Conservation (phyloP, 2,113 vertebrate species). For the Gasterosteus aculeatus region DNA sequence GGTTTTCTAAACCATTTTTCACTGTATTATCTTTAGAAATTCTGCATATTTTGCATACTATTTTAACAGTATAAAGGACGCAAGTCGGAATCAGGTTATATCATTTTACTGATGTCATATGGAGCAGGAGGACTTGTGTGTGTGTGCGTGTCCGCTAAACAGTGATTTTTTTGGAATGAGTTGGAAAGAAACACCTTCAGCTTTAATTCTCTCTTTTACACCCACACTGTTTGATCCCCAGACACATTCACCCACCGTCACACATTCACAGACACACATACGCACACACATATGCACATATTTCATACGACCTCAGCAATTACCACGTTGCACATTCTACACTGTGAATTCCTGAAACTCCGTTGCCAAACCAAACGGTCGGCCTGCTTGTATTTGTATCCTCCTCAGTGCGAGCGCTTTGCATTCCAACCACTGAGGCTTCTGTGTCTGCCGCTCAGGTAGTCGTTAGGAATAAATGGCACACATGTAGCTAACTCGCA, state of each 20-base stretch:
- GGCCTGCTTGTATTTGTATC: neutral
- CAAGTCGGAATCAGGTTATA: neutral
- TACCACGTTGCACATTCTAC: neutral
- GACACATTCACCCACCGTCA: constrained; percentile 2
- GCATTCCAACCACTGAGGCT: neutral
- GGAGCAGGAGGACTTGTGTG: neutral
- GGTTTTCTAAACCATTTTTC: neutral
- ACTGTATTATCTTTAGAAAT: neutral
- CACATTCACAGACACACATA: neutral
- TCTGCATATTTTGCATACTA: too few species aligned
- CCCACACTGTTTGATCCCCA: neutral
- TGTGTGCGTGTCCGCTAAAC: constrained; percentile 40
- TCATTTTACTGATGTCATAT: constrained; percentile 15
- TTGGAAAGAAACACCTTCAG: constrained; percentile 29
- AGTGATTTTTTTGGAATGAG: constrained; percentile 35
- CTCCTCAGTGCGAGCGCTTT: neutral
- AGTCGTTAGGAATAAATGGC: neutral
- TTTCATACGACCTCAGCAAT: neutral
- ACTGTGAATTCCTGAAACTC: constrained; percentile 24
- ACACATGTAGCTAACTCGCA: neutral
- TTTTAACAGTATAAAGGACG: neutral
- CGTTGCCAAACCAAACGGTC: constrained; percentile 19
- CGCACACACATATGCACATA: neutral
- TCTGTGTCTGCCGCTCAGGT: neutral
- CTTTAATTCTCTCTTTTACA: neutral